phyloP scores from a whole-genome alignment of 2,113 vertebrate genomes.

The Nibea albiflora region DNA sequence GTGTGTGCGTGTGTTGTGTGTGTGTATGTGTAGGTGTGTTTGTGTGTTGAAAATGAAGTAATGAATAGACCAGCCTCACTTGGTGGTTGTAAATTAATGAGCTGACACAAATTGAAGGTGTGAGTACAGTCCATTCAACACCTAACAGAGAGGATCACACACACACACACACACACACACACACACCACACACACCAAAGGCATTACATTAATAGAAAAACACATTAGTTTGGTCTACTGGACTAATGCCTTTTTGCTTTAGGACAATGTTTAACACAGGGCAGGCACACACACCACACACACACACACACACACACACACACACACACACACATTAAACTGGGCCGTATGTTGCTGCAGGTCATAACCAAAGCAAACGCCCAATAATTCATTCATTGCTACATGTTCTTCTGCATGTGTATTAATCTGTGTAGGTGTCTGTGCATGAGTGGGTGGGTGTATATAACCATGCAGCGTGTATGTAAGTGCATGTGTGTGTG shows the following conservation, averaged over 20 bases:
- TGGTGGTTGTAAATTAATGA: slow-evolving; percentile 61
- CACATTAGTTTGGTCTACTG: slow-evolving; percentile 67
- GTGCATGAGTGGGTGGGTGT: slow-evolving; percentile 7
- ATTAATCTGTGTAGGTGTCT: slow-evolving; percentile 14
- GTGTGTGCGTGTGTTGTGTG: too few species aligned
- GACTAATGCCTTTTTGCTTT: slow-evolving; percentile 64
- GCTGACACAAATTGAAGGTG: slow-evolving; percentile 54
- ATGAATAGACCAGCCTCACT: slow-evolving; percentile 39
- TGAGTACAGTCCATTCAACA: slow-evolving; percentile 41
- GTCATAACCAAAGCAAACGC: slow-evolving; percentile 40
- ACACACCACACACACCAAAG: slow-evolving; percentile 25
- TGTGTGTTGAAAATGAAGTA: slow-evolving; percentile 16
- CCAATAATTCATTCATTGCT: slow-evolving; percentile 55
- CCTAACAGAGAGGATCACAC: slow-evolving; percentile 11
- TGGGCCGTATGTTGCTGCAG: slow-evolving; percentile 37
- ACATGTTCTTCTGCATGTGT: slow-evolving; percentile 16
- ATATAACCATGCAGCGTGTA: background rate
- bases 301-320: slow-evolving; percentile 31
- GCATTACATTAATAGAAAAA: slow-evolving; percentile 64
- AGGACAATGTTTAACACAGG: slow-evolving; percentile 51
- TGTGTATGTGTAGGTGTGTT: background rate
- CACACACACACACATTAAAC: background rate
- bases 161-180: slow-evolving; percentile 15
- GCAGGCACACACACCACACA: slow-evolving; percentile 1
- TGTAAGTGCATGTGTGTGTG: background rate